Evolutionary conservation across 2,888 invertebrate genomes (phyloP).

Genomic region (Monochamus alternatus): DNA sequence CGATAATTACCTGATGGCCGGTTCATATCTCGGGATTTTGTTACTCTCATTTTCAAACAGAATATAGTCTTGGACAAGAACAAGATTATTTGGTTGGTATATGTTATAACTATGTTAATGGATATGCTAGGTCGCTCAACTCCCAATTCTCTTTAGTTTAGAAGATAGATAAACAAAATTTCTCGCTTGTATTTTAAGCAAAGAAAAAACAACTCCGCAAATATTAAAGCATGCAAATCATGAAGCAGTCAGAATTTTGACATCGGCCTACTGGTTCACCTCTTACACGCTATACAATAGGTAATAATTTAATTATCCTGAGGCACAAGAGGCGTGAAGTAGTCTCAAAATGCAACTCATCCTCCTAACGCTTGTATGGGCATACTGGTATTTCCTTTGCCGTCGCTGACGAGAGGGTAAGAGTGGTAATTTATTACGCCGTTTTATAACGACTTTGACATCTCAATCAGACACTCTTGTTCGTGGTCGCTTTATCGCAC

Average conservation of each 20-base stretch:
- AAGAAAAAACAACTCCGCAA: background rate
- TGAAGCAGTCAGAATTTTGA: background rate
- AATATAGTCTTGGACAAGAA: too few relatives aligned
- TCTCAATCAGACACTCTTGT: slow-evolving; percentile 68
- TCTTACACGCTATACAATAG: slow-evolving; percentile 46
- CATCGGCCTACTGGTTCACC: slow-evolving; percentile 32
- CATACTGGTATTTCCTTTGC: slow-evolving; percentile 34
- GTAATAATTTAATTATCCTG: slow-evolving; percentile 53
- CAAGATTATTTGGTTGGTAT: too few relatives aligned
- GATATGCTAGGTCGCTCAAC: too few relatives aligned
- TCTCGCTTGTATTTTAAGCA: too few relatives aligned
- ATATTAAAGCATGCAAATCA: background rate
- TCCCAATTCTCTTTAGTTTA: too few relatives aligned
- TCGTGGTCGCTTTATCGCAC: slow-evolving; percentile 66
- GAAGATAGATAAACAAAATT: too few relatives aligned
- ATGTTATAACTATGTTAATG: too few relatives aligned
- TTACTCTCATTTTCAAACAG: too few relatives aligned
- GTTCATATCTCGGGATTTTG: too few relatives aligned
- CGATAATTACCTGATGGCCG: too few relatives aligned
- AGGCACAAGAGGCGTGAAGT: slow-evolving; percentile 50
- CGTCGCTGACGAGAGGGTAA: slow-evolving; percentile 60
- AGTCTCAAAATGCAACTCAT: slow-evolving; percentile 52
- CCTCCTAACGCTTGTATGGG: slow-evolving; percentile 38
- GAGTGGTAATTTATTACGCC: slow-evolving; percentile 67
- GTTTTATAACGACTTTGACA: slow-evolving; percentile 66